Evolutionary conservation across 2,113 vertebrate genomes (phyloP).

Genomic region (Brienomyrus brachyistius): DNA sequence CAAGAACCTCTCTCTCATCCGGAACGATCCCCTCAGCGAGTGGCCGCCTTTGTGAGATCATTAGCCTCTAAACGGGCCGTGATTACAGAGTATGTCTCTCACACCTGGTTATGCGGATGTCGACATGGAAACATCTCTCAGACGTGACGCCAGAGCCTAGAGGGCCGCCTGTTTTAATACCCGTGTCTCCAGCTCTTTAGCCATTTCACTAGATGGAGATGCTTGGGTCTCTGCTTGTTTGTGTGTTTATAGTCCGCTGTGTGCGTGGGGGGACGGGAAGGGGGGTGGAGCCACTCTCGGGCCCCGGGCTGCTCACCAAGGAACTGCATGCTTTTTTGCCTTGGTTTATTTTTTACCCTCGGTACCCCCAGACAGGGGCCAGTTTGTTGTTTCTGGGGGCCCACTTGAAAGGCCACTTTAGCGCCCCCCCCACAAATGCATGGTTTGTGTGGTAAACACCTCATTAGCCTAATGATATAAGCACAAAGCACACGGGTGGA

Average conservation of each 20-base stretch:
- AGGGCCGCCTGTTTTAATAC: conserved; percentile 23
- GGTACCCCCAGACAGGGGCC: background rate
- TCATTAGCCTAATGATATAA: background rate
- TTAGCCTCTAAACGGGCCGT: conserved; percentile 36
- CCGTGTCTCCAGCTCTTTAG: conserved; percentile 16
- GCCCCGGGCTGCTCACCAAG: background rate
- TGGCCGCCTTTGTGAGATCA: conserved; percentile 9
- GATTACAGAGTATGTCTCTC: conserved; percentile 36
- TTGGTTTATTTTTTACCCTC: background rate
- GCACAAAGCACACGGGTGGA: background rate
- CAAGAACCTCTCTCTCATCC: background rate
- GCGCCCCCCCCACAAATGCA: background rate
- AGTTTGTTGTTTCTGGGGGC: background rate
- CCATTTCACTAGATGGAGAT: conserved; percentile 5
- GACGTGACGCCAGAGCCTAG: conserved; percentile 32
- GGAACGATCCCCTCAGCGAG: background rate
- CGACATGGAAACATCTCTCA: conserved; percentile 32
- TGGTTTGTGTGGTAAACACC: background rate
- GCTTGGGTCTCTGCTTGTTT: background rate
- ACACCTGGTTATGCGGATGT: conserved; percentile 31
- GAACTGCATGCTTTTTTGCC: background rate
- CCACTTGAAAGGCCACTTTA: background rate
- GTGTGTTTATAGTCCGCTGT: background rate
- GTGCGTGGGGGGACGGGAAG: no score
- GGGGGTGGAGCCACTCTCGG: background rate